phyloP scores from a whole-genome alignment of 2,797 vertebrate genomes.

The Helarctos malayanus region DNA sequence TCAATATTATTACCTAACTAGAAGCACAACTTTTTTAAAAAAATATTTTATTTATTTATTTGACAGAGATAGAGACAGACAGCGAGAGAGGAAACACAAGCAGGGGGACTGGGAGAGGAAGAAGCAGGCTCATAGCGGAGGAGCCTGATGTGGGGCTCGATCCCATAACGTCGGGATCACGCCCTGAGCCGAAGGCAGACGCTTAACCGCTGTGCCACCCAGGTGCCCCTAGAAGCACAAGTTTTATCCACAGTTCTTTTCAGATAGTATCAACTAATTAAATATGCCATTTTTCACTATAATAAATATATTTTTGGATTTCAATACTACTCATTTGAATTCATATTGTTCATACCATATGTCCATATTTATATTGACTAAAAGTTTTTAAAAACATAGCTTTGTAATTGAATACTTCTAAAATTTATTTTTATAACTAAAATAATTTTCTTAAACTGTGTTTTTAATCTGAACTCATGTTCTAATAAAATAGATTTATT shows the following conservation, averaged over 20 bases:
- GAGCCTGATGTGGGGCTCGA: too few species aligned
- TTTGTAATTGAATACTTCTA: slow-evolving; percentile 1
- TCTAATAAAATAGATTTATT: slow-evolving; percentile 33
- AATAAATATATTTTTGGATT: slow-evolving; percentile 20
- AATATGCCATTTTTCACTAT: neutral
- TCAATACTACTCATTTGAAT: slow-evolving; percentile 18
- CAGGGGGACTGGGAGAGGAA: too few species aligned
- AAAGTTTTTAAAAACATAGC: neutral
- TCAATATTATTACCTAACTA: slow-evolving; percentile 15
- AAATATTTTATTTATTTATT: too few species aligned
- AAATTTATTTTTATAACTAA: slow-evolving; percentile 28
- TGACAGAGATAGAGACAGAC: too few species aligned
- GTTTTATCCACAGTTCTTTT: slow-evolving; percentile 35
- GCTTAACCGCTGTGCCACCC: too few species aligned
- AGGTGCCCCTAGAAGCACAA: neutral
- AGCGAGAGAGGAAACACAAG: too few species aligned
- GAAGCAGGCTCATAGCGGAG: too few species aligned
- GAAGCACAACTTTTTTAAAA: neutral
- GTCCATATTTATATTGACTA: slow-evolving; percentile 15
- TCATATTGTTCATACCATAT: neutral
- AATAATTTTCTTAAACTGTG: neutral
- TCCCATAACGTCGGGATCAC: too few species aligned
- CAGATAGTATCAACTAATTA: slow-evolving; percentile 19
- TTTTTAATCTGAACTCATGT: slow-evolving; percentile 27
- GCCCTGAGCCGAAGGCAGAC: too few species aligned